phyloP scores from a whole-genome alignment of 2,888 invertebrate species.

The Tricholauxania praeusta region DNA sequence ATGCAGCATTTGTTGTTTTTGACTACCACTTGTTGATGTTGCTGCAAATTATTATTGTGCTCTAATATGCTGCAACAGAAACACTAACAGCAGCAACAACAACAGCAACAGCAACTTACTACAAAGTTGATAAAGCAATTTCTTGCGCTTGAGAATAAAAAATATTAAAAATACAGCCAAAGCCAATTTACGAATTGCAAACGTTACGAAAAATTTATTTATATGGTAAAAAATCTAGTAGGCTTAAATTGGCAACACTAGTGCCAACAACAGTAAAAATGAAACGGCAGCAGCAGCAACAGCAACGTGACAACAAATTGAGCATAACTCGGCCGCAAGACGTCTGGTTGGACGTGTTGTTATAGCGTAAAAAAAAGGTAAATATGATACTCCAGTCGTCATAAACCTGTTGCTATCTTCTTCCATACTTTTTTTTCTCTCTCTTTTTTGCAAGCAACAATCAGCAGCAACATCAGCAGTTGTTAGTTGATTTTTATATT shows the following conservation, averaged over 20 bases:
- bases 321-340: slow-evolving; percentile 21
- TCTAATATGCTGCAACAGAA: neutral
- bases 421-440: neutral
- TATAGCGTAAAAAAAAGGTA: neutral
- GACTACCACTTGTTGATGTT: neutral
- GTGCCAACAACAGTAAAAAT: slow-evolving; percentile 6
- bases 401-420: too few species aligned
- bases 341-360: neutral
- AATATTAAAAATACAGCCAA: neutral
- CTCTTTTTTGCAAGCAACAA: neutral
- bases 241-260: slow-evolving; percentile 15
- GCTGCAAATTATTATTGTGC: slow-evolving; percentile 2
- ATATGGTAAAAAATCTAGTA: slow-evolving; percentile 5
- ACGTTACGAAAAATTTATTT: neutral
- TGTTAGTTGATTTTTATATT: slow-evolving; percentile 9
- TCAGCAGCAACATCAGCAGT: neutral
- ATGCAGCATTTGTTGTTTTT: neutral
- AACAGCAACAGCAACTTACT: neutral
- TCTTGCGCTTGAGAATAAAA: neutral
- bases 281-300: slow-evolving; percentile 15
- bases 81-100: too few species aligned
- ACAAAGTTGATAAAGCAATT: slow-evolving; percentile 8
- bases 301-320: slow-evolving; percentile 29
- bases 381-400: neutral
- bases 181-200: slow-evolving; percentile 23